Conservation (phyloP, 2,797 vertebrate genomes). For the Poeciliopsis turneri region DNA sequence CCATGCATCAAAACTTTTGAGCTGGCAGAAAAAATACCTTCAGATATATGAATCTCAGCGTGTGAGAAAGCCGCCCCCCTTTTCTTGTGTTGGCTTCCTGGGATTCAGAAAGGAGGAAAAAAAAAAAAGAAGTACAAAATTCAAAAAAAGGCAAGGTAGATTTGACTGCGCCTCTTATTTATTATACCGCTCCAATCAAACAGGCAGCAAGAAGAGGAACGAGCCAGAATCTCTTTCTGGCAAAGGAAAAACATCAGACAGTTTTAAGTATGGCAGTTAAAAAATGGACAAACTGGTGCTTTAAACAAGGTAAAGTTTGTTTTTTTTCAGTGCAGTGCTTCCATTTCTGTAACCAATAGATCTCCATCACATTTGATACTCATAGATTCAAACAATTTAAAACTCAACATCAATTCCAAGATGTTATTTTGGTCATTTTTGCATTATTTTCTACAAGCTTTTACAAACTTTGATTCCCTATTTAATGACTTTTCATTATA, state of each 20-base stretch:
- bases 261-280: conserved; percentile 12
- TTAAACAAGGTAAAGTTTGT: background rate
- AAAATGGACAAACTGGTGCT: background rate
- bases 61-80: conserved; percentile 79
- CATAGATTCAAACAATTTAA: too few relatives aligned
- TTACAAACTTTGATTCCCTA: too few relatives aligned
- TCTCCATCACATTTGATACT: too few relatives aligned
- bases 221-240: conserved; percentile 25
- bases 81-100: conserved; percentile 80
- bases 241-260: conserved; percentile 23
- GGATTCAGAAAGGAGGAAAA: conserved; percentile 61
- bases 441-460: too few relatives aligned
- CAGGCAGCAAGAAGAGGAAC: conserved; percentile 28
- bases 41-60: conserved; percentile 79
- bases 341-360: too few relatives aligned
- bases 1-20: conserved; percentile 70
- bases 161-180: conserved; percentile 35
- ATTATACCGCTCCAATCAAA: conserved; percentile 37
- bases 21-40: conserved; percentile 75
- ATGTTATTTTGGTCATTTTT: too few relatives aligned
- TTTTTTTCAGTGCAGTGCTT: background rate
- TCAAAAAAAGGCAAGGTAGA: conserved; percentile 56
- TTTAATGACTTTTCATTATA: too few relatives aligned
- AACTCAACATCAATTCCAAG: too few relatives aligned
- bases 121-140: conserved; percentile 61